These are phyloP conservation scores for Myiopsitta monachus DNA, from an alignment of 2,113 vertebrate genomes.

Conservation along the genomic window DNA sequence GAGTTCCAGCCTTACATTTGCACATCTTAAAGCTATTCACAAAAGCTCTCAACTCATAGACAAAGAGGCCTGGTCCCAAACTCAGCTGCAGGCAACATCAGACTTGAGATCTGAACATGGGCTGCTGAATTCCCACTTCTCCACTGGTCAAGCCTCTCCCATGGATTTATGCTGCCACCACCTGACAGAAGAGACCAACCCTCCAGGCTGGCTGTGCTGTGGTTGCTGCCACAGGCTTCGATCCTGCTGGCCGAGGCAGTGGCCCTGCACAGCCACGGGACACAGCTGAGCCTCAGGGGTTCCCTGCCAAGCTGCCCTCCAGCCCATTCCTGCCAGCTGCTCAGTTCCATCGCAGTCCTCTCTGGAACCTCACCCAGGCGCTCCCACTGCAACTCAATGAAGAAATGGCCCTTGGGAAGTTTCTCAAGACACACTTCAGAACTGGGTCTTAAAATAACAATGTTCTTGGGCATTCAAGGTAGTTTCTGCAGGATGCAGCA, in stretches of 20 bases:
- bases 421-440: not conserved
- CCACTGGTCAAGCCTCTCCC: not conserved
- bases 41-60: not conserved
- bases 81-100: not conserved
- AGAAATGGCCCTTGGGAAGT: not conserved
- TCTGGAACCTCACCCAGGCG: not conserved
- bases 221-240: fast-evolving
- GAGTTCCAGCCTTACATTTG: not conserved
- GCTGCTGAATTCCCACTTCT: not conserved
- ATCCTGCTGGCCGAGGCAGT: not conserved
- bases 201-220: not conserved
- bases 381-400: not conserved
- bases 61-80: not conserved
- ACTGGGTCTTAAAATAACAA: not conserved
- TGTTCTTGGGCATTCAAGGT: not conserved
- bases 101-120: not conserved
- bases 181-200: constrained; percentile 6
- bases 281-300: not conserved
- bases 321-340: no score
- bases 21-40: not conserved
- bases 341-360: not conserved
- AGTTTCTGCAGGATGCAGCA: constrained; percentile 5
- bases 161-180: constrained; percentile 52
- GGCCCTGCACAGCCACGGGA: not conserved
- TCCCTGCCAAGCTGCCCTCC: not conserved